Base-by-base conservation (phyloP, 2,888 invertebrate species). In the Ctenicera cuprea region DNA sequence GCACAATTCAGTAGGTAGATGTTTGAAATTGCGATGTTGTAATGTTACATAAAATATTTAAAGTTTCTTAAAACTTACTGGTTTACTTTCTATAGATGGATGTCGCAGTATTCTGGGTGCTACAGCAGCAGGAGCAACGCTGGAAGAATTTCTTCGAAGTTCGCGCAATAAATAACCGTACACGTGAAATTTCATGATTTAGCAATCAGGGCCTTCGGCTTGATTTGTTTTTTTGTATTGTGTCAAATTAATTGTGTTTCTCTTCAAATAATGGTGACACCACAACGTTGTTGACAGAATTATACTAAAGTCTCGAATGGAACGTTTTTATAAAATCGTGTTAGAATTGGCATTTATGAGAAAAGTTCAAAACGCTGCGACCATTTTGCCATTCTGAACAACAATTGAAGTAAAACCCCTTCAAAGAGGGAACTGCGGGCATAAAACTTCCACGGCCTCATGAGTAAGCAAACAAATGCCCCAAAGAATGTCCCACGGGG, bases 401-500 rank as follows among this genome's bases (percentile, higher is more conserved):
- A 18, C 16, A 14, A 16, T 48, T 48, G 16, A 18, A 48, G 18
- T 20, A 11, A 3, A 48, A 48, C 20, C 11, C 48, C 8, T 18
- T 18, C 18, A 48, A 20, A 48, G 3, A 18, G 16, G 16, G 16
- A 18, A 48, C 14, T 48, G 48, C 48, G 48, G 16, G 11, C 4
- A 45, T 62, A 45, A 62, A 62, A 62, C 45, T 62, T 62, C 38
- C 16, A 43, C n/a, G 38, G 62, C 20, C 43, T 62, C 45, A 62
- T 30, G 43, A 62, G 62, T 62, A 20, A 45, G 26, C 45, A 62
- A 45, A 62, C 62, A 45, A 62, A 62, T n/a, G 62, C 45, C 62
- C 18, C 45, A 62, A 45, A 62, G 37, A 43, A 38, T 14, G 26
- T 41, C 45, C 38, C 62, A 30, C 26, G 62, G 62, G 62, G 26